Percentiles rank a stretch among this genome's conserved stretches.
Conservation (phyloP, 2,113 vertebrate species). For the Indri indri region DNA sequence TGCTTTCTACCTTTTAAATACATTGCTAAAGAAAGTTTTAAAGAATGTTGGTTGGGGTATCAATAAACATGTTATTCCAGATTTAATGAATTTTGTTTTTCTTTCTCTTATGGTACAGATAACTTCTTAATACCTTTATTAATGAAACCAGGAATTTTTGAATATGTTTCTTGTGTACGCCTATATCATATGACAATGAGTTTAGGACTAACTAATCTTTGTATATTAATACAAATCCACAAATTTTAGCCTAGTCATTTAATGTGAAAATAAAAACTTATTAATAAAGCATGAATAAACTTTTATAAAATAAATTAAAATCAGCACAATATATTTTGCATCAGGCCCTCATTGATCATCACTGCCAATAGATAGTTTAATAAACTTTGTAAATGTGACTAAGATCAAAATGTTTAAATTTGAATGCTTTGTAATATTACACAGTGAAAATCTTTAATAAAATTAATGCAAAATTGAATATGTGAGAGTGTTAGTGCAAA, state of each 20-base stretch:
- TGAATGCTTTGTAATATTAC: not conserved
- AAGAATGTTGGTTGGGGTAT: not conserved
- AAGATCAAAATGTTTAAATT: not conserved
- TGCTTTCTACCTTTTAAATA: not conserved
- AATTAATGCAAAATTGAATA: not conserved
- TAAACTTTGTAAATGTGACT: not conserved
- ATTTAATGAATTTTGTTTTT: not conserved
- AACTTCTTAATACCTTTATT: not conserved
- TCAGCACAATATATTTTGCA: not conserved
- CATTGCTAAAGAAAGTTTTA: not conserved
- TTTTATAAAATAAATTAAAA: not conserved
- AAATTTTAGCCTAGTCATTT: not conserved
- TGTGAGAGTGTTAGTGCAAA: not conserved
- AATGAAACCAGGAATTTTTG: not conserved
- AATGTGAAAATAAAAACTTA: not conserved
- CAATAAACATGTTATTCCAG: not conserved
- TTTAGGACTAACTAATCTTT: not conserved
- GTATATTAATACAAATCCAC: not conserved
- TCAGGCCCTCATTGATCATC: not conserved
- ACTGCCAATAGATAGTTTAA: not conserved
- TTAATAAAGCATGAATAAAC: not conserved
- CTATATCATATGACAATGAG: not conserved
- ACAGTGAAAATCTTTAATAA: not conserved
- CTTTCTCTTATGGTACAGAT: not conserved
- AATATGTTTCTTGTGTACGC: not conserved